Percentiles rank a stretch among this genome's conserved stretches.
These are phyloP conservation scores for Antheraea yamamai DNA, from an alignment of 2,888 invertebrate species.

Conservation along the genomic window DNA sequence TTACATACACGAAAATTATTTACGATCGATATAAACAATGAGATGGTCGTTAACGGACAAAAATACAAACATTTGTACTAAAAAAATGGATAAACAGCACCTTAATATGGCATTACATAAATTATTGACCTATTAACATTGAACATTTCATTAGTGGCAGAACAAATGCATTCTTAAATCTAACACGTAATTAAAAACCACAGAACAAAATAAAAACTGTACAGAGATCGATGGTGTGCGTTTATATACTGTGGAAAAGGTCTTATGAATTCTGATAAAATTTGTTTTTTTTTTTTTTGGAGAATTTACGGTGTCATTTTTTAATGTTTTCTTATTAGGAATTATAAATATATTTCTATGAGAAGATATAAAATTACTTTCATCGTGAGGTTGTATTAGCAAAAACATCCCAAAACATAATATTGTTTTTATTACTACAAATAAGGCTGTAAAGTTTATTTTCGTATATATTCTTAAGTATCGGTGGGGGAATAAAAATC, in stretches of 20 bases:
- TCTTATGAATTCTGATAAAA: too few relatives aligned
- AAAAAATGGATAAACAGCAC: conserved; percentile 65
- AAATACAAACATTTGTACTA: conserved; percentile 57
- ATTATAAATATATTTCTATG: too few relatives aligned
- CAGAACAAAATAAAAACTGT: conserved; percentile 30
- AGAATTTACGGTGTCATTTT: too few relatives aligned
- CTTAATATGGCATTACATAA: conserved; percentile 54
- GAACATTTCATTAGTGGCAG: conserved; percentile 3
- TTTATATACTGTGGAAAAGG: conserved; percentile 35
- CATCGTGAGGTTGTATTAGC: too few relatives aligned
- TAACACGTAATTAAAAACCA: background rate
- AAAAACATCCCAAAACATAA: too few relatives aligned
- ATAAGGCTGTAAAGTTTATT: too few relatives aligned
- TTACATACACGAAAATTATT: conserved; percentile 34
- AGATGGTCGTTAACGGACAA: conserved; percentile 43
- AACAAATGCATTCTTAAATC: background rate
- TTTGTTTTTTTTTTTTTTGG: too few relatives aligned
- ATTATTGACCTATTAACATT: conserved; percentile 18
- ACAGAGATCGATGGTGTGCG: conserved; percentile 63
- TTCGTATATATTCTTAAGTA: too few relatives aligned
- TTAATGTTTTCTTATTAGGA: too few relatives aligned
- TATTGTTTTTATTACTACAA: too few relatives aligned
- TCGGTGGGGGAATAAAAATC: too few relatives aligned
- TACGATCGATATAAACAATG: conserved; percentile 42
- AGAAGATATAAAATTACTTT: too few relatives aligned